Evolutionary conservation across 2,113 vertebrate genomes (phyloP), one percentile per base, ranked within the genome.

Genomic region (Eupsittula cactorum): DNA sequence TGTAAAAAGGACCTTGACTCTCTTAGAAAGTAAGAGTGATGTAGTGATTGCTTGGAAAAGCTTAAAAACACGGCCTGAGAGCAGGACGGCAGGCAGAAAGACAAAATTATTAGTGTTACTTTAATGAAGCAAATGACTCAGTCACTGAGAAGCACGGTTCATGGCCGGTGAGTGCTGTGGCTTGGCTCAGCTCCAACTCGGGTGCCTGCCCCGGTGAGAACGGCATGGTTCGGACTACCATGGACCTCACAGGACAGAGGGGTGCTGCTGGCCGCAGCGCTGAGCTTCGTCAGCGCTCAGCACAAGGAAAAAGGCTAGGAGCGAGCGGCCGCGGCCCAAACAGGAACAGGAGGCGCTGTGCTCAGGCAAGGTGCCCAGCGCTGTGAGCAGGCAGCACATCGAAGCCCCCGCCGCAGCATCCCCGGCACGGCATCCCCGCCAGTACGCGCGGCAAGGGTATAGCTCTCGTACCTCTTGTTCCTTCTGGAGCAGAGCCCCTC

Each of bases 161-260:
- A 6, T 0, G 11, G 21, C 2, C 49, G 5, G n/a, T 1, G 15
- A 44, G 41, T 0, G 4, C 35, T 5, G 76, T 1, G 8, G 39
- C 18, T 4, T n/a, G 80, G 70, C 53, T 10, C 2, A 9, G 24
- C 7, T 28, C 73, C 78, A 27, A 37, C 29, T 24, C 6, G 49
- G 44, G n/a, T 23, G 46, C 42, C 44, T 15, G 57, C 35, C 50
- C 50, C 0, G 2, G 35, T 0, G 9, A 20, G 68, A 46, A 31
- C 37, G 28, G 39, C 35, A 2, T 0, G 44, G 23, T 10, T 16
- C 2, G 3, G 57, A 16, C 17, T 0, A 0, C 33, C 11, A 41
- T 33, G 39, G 71, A 71, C 23, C 64, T 47, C 75, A 21, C 15
- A 12, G 1, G 42, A 7, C 1, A 12, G 24, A n/a, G 18, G 24